Base-by-base conservation (phyloP, 2,888 invertebrate genomes). In the Cerastis rubricosa region DNA sequence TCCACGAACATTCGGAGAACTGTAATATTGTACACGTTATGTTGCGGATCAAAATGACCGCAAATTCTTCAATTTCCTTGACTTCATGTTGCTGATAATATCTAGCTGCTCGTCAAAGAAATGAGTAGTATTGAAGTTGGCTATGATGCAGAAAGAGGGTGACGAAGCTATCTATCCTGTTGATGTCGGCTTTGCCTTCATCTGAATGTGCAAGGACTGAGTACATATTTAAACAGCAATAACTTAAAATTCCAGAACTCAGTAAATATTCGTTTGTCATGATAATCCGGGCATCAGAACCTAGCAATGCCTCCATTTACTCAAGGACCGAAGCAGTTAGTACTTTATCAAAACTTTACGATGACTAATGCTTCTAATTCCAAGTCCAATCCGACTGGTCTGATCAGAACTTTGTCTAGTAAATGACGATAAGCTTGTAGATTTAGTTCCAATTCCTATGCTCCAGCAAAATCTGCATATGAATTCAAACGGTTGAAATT, bases 341-440 rank as follows among this genome's bases (percentile, higher is more conserved):
- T 78, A 66, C 14, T 66, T 61, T 40, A 45, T 47, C 47, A 61
- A 61, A 70, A 49, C 11, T 61, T 45, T 54, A 47, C 19, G 49
- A 63, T 57, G n/a, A 70, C 43, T 47, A 51, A 76, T 29, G 71
- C 71, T 63, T 59, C 14, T 47, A 63, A 71, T 71, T 61, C 59
- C 17, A 22, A 66, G 63, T 63, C 57, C 45, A 82, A 70, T 65
- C 35, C 49, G 49, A 43, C 29, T 47, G 9, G 12, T 47, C 51
- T 35, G 47, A 61, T 69, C 43, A 47, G 35, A 69, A 83, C 47
- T 67, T 70, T 35, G 68, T 40, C 40, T 47, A 51, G n/a, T 25
- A 59, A 71, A 54, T 61, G 22, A 47, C 59, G 59, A 72, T 63
- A 78, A 84, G 68, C 65, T 78, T 61, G 54, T 54, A 40, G 59